Evolutionary conservation across 1,140 invertebrate genomes (phyloP).

Genomic region (Drosophila paulistorum): DNA sequence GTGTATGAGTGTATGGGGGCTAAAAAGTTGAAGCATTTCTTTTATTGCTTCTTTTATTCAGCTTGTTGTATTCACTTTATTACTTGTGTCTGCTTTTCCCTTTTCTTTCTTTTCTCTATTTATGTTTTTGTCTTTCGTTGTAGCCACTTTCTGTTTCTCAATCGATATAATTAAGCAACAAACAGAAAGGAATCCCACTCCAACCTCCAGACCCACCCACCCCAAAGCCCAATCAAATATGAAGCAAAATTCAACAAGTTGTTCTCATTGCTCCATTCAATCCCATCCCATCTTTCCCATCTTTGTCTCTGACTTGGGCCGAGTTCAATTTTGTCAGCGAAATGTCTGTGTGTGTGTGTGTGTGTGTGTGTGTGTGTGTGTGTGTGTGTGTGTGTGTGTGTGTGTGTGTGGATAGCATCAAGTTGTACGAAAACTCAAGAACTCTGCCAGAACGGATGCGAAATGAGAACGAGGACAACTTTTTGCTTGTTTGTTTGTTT

Average conservation of each 20-base stretch:
- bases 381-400: constrained; percentile 53
- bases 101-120: background rate
- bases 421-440: constrained; percentile 43
- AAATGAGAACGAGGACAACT: constrained; percentile 41
- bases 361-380: constrained; percentile 58
- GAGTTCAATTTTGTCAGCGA: constrained; percentile 59
- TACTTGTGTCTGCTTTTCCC: background rate
- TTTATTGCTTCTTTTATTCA: constrained; percentile 1
- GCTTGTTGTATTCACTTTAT: constrained; percentile 1
- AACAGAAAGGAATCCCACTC: background rate
- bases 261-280: background rate
- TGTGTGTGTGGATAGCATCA: constrained; percentile 53
- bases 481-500: constrained; percentile 21
- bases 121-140: background rate
- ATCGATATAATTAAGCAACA: constrained; percentile 13
- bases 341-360: constrained; percentile 59
- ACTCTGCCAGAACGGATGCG: constrained; percentile 21
- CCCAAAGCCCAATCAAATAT: background rate
- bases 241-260: constrained; percentile 4
- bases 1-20: background rate
- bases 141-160: constrained; percentile 1
- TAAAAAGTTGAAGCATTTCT: background rate
- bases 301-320: background rate
- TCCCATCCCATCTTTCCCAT: background rate
- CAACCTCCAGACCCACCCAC: too few species aligned